Conservation (phyloP, 2,888 invertebrate genomes). For the Philonicus albiceps region DNA sequence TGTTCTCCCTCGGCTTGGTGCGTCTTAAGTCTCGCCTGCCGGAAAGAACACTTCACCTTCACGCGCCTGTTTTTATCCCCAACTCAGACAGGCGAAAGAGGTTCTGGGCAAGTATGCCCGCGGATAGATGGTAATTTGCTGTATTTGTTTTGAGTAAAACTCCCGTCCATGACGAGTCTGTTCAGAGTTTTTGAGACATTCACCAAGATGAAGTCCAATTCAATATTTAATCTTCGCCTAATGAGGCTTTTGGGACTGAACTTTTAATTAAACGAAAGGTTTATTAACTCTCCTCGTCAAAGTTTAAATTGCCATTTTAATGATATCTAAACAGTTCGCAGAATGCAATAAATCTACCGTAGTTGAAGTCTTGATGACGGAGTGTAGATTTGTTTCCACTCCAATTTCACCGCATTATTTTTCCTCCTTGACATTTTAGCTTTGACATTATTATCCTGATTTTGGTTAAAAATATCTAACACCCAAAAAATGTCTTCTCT, state of each 20-base stretch:
- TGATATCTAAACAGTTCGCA: neutral
- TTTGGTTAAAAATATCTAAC: neutral
- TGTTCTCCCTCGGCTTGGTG: neutral
- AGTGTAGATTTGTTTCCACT: neutral
- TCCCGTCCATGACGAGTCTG: neutral
- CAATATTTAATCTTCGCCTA: neutral
- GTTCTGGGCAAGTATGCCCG: neutral
- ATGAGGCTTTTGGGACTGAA: neutral
- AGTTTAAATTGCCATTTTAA: neutral
- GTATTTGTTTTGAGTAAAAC: neutral
- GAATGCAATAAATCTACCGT: neutral
- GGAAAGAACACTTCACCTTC: neutral
- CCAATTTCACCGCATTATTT: neutral
- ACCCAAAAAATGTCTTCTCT: neutral
- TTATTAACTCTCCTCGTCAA: neutral
- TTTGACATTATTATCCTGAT: neutral
- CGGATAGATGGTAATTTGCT: neutral
- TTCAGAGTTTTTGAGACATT: neutral
- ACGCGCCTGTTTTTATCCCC: neutral
- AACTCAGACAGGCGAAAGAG: neutral
- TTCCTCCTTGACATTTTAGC: neutral
- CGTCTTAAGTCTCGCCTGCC: neutral
- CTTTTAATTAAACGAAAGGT: neutral
- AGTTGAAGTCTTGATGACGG: neutral
- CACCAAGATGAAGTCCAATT: neutral